phyloP scores from a whole-genome alignment of 1,140 invertebrate genomes.

The Microplitis mediator region DNA sequence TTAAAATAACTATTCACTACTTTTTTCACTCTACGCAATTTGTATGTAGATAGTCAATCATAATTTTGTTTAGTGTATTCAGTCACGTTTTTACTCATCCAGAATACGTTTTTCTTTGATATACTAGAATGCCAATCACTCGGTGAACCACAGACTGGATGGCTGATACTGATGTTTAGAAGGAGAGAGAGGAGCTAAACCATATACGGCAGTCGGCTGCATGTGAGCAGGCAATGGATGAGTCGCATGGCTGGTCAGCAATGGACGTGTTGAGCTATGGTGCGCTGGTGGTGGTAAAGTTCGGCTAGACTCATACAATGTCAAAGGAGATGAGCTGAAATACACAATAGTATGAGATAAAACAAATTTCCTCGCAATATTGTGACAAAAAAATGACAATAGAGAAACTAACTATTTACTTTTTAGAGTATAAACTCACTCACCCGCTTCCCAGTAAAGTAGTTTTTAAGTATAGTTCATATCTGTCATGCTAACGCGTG shows the following conservation, averaged over 20 bases:
- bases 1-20: too few relatives aligned
- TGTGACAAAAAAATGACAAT: not conserved
- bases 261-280: conserved; percentile 80
- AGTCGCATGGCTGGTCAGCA: conserved; percentile 73
- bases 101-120: not conserved
- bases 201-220: conserved; percentile 73
- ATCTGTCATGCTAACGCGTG: too few relatives aligned
- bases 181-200: conserved; percentile 74
- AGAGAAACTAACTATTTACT: not conserved
- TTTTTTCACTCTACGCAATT: not conserved
- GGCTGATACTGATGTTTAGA: conserved; percentile 77
- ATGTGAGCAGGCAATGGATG: conserved; percentile 86
- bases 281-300: conserved; percentile 83
- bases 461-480: too few relatives aligned
- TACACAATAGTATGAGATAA: conserved; percentile 42
- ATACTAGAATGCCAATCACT: conserved; percentile 54
- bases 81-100: not conserved
- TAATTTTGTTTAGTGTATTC: too few relatives aligned
- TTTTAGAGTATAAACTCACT: too few relatives aligned
- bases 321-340: conserved; percentile 62
- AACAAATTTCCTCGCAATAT: conserved; percentile 30
- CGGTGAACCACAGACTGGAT: conserved; percentile 77
- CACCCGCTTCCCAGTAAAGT: too few relatives aligned
- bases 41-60: too few relatives aligned
- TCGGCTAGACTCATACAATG: conserved; percentile 68